phyloP scores from a whole-genome alignment of 1,140 invertebrate genomes.

The Aricia agestis region DNA sequence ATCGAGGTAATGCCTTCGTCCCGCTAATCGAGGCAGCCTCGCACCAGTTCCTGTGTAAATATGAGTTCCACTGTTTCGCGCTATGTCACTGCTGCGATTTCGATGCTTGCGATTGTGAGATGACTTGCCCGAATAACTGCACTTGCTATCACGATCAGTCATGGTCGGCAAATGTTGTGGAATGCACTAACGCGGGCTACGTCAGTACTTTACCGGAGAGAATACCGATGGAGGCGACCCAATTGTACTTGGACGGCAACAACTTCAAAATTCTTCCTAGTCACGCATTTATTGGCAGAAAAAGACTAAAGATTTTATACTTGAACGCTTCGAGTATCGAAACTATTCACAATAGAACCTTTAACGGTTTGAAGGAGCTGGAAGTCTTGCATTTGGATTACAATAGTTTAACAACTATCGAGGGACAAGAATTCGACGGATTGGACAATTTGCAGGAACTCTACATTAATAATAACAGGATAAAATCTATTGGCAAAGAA shows the following conservation, averaged over 20 bases:
- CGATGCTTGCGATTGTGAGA: slow-evolving; percentile 95
- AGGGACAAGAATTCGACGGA: slow-evolving; percentile 89
- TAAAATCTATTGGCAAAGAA: slow-evolving; percentile 84
- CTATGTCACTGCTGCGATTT: slow-evolving; percentile 96
- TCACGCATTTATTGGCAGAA: slow-evolving; percentile 94
- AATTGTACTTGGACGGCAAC: slow-evolving; percentile 93
- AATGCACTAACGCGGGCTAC: slow-evolving; percentile 88
- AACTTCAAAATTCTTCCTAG: slow-evolving; percentile 85
- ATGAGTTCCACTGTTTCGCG: slow-evolving; percentile 92
- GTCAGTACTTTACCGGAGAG: slow-evolving; percentile 84
- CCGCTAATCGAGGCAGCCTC: slow-evolving; percentile 89
- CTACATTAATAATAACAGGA: slow-evolving; percentile 90
- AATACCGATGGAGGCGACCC: slow-evolving; percentile 95
- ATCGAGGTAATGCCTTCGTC: slow-evolving; percentile 86
- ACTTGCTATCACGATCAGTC: slow-evolving; percentile 95
- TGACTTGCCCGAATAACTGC: slow-evolving; percentile 94
- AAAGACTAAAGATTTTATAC: slow-evolving; percentile 88
- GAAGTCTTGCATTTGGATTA: slow-evolving; percentile 88
- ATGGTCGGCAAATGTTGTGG: slow-evolving; percentile 94
- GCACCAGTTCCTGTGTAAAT: slow-evolving; percentile 93
- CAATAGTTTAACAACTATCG: slow-evolving; percentile 84
- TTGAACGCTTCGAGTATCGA: slow-evolving; percentile 92
- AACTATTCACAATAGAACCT: slow-evolving; percentile 91
- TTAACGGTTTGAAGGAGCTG: slow-evolving; percentile 90
- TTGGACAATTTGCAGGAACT: slow-evolving; percentile 87